phyloP scores from a whole-genome alignment of 2,888 invertebrate species.

The Pollenia amentaria region DNA sequence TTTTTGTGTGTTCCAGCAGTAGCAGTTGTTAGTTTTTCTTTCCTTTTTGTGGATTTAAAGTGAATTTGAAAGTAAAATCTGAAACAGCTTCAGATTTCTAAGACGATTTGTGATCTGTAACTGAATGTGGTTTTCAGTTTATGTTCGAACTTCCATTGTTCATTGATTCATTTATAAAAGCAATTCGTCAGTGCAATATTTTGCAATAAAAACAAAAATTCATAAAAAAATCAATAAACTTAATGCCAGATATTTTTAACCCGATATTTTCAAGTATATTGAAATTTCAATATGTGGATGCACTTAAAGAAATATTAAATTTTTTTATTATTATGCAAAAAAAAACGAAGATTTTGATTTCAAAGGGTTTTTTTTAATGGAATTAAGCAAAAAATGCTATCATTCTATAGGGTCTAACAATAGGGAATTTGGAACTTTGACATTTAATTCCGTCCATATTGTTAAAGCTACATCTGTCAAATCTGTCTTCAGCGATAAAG shows the following conservation, averaged over 20 bases:
- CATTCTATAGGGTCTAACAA: too few species aligned
- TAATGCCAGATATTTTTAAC: slow-evolving; percentile 4
- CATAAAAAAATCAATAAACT: slow-evolving; percentile 35
- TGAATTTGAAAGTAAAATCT: slow-evolving; percentile 5
- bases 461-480: too few species aligned
- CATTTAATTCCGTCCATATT: too few species aligned
- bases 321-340: not conserved
- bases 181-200: slow-evolving; percentile 57
- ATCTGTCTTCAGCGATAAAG: too few species aligned
- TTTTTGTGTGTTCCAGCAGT: not conserved
- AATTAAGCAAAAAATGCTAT: too few species aligned
- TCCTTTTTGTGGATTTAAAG: slow-evolving; percentile 13
- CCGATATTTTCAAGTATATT: slow-evolving; percentile 12
- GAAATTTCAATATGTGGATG: not conserved
- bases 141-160: not conserved
- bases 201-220: slow-evolving; percentile 24
- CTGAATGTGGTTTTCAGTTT: not conserved
- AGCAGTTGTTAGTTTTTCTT: not conserved
- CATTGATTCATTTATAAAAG: slow-evolving; percentile 60
- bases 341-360: not conserved
- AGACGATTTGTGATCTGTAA: slow-evolving; percentile 22
- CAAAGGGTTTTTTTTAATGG: not conserved
- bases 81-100: slow-evolving; percentile 38
- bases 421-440: too few species aligned
- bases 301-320: slow-evolving; percentile 6